Percentiles rank a stretch among this genome's conserved stretches.
Evolutionary conservation across 2,888 invertebrate genomes (phyloP).

Genomic region (Epinotia ramella): DNA sequence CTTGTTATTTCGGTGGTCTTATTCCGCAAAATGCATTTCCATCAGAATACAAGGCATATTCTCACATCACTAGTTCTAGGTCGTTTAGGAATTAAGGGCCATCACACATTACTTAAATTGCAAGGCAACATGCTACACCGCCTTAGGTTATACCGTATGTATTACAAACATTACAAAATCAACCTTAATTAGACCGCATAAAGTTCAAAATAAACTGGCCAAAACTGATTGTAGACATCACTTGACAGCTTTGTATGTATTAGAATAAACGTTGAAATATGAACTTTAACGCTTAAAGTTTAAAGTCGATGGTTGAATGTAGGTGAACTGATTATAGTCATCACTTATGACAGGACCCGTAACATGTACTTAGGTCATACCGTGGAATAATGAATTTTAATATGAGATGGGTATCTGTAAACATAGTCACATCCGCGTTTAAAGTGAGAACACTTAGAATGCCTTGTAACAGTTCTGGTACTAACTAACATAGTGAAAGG

Average conservation of each 20-base stretch:
- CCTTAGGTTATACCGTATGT: conserved; percentile 28
- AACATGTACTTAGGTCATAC: conserved; percentile 14
- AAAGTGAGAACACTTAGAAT: too few species aligned
- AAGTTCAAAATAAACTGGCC: background rate
- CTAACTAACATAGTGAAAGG: too few species aligned
- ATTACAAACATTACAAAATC: background rate
- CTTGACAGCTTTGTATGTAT: conserved; percentile 7
- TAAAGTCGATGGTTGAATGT: background rate
- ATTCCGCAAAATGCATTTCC: too few species aligned
- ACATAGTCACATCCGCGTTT: background rate
- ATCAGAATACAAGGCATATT: background rate
- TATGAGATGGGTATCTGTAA: conserved; percentile 30
- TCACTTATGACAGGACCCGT: conserved; percentile 27
- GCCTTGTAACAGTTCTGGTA: too few species aligned
- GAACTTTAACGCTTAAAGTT: background rate
- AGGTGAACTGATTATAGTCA: background rate
- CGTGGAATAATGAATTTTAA: conserved; percentile 35
- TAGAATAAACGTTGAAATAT: background rate
- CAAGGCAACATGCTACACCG: conserved; percentile 46
- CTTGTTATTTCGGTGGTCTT: too few species aligned
- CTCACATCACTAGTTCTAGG: conserved; percentile 21
- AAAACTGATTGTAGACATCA: background rate
- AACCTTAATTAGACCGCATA: background rate
- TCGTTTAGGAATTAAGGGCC: conserved; percentile 46
- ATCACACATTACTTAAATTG: conserved; percentile 67